Evolutionary conservation across 1,140 invertebrate genomes (phyloP).

Genomic region (Tetragonula clypearis): DNA sequence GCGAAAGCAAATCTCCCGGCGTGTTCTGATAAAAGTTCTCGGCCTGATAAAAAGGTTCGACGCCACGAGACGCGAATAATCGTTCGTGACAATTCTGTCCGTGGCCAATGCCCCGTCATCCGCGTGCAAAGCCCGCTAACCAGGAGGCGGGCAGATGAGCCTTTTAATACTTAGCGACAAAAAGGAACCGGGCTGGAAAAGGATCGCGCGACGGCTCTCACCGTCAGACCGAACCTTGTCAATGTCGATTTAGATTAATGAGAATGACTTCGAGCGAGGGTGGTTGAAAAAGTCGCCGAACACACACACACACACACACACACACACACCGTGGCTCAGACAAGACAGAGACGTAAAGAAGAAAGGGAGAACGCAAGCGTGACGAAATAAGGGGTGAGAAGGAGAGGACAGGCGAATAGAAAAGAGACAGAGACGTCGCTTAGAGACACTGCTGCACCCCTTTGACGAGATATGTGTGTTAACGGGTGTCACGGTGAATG

Average conservation of each 20-base stretch:
- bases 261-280: constrained; percentile 32
- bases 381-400: no score
- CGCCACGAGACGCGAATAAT: constrained; percentile 5
- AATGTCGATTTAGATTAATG: constrained; percentile 63
- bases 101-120: not conserved
- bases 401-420: not conserved
- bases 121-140: not conserved
- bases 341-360: no score
- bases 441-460: not conserved
- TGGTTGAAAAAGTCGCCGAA: constrained; percentile 26
- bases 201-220: constrained; percentile 34
- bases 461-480: constrained; percentile 46
- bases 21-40: not conserved
- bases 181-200: constrained; percentile 35
- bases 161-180: constrained; percentile 43
- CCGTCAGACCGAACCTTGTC: constrained; percentile 42
- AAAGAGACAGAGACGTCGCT: constrained; percentile 4
- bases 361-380: not conserved
- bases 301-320: no score
- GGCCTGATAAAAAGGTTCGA: not conserved
- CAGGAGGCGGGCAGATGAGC: constrained; percentile 29
- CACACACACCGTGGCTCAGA: no score
- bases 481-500: constrained; percentile 53
- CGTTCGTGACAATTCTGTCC: not conserved
- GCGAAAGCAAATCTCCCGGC: not conserved